Evolutionary conservation across 2,888 invertebrate genomes (phyloP), one percentile per base, ranked within the genome.

Genomic region (Lydus trimaculatus): DNA sequence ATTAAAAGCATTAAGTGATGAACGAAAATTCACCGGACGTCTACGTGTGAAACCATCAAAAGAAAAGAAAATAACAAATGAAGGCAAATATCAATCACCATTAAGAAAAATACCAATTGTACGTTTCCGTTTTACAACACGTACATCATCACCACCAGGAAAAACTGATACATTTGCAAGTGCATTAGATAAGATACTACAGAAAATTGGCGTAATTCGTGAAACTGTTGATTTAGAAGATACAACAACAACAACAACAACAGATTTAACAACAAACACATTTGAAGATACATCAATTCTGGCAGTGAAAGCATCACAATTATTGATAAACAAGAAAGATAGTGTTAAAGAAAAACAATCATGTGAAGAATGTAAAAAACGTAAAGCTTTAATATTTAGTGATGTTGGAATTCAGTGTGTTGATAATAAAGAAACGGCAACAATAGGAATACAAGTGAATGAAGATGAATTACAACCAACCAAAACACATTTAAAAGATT

Each of bases 401-500:
- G 71, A 75, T 58, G 66, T 71, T 17, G 78, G 76, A n/a, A 74
- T 72, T 17, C 83, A 83, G 65, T 77, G 79, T 64, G 77, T 73
- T 58, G 67, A 67, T 28, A 25, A 1, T 58, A 67, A 64, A 23
- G 61, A 72, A 17, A 75, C 72, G 15, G 78, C 77, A 39, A 81
- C 80, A 48, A 78, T 83, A n/a, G 79, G 80, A 25, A 82, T 82
- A 5, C 85, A 86, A 76, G 84, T 84, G 4, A 75, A 69, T 3
- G 83, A 82, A 48, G 81, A 82, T 25, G 84, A 84, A 72, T 77
- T 83, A 61, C 79, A 78, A 52, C 74, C 79, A 9, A 75, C 80
- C 5, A 81, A 77, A 61, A 73, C 73, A 52, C 69, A 72, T 33
- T 43, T 72, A 65, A 78, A 75, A 64, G 82, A 84, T 20, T 85